phyloP scores from a whole-genome alignment of 2,888 invertebrate genomes.

The Rugalucina vietnamica region DNA sequence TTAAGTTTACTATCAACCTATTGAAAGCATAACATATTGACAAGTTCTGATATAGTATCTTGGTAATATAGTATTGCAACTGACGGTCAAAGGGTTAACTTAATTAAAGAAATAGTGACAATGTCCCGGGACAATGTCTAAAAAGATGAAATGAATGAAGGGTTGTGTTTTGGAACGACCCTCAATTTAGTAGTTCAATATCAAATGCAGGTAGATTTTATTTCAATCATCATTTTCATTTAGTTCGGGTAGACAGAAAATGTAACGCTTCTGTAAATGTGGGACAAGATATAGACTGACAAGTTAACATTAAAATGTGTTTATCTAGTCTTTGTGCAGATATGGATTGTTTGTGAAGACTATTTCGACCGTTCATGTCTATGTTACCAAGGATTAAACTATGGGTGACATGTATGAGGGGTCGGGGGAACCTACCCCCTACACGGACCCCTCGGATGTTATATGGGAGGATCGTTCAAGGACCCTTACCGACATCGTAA shows the following conservation, averaged over 20 bases:
- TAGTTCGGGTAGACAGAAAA: conserved; percentile 2
- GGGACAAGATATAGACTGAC: not conserved
- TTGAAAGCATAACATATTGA: conserved; percentile 7
- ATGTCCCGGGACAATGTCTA: too few relatives aligned
- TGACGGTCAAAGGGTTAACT: not conserved
- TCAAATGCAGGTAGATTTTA: not conserved
- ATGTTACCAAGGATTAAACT: not conserved
- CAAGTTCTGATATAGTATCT: not conserved
- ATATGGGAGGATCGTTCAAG: conserved; percentile 72
- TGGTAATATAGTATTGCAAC: not conserved
- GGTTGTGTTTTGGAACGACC: not conserved
- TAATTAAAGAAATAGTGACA: too few relatives aligned
- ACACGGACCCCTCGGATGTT: conserved; percentile 31
- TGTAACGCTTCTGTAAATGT: not conserved
- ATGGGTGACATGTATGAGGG: not conserved
- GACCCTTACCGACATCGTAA: conserved; percentile 69
- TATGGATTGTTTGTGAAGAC: too few relatives aligned
- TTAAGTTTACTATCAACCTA: not conserved
- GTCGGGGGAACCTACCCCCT: not conserved
- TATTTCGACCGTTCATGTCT: too few relatives aligned
- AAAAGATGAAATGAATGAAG: too few relatives aligned
- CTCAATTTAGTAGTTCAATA: too few relatives aligned
- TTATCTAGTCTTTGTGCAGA: not conserved
- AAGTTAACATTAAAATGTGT: not conserved
- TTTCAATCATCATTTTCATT: not conserved